Base-by-base conservation (phyloP, 2,888 invertebrate genomes). In the Cerceris ruficornis region DNA sequence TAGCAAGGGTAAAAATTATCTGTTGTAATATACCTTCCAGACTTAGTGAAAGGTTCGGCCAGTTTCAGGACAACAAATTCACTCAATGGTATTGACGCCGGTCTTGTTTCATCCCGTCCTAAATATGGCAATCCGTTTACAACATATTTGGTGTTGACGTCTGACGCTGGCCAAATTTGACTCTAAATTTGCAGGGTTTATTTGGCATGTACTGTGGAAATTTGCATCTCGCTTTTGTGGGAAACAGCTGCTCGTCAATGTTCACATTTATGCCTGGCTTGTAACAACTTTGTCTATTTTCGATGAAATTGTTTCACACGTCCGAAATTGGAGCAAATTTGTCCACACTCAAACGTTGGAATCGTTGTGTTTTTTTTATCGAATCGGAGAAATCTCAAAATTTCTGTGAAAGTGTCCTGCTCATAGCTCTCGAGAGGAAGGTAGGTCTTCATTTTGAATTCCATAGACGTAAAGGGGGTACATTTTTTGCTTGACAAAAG, bases 221-320 rank as follows among this genome's bases (percentile, higher is more conserved):
- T 4, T 17, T 58, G 55, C 62, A 81, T 54, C 70, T 66, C 4
- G 80, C 57, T 68, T 87, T 87, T 0, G 82, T 75, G 41, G 81
- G 80, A 73, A 85, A 86, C 11, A 86, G 69, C 49, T 88, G 85
- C 62, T 88, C 82, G 73, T 84, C 81, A 52, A 81, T 77, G 42
- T 42, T 59, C n/a, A 59, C 42, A 59, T 59, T 42, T 42, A 42
- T 42, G 42, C 59, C 59, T 59, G 81, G 78, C 42, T 14, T 14
- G 52, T 78, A 76, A 58, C 77, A 78, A 17, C 39, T 43, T 58
- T 62, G 64, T 59, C 52, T 50, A 62, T 81, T 81, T 4, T 14
- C 42, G 7, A 59, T 42, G 11, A 42, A 82, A 14, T 59, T 14
- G 15, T 80, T 52, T 74, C 73, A 77, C 49, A 81, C 65, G 28